Evolutionary conservation across 2,113 vertebrate genomes (phyloP), one percentile per base, ranked within the genome.

Genomic region (Pontoporia blainvillei): DNA sequence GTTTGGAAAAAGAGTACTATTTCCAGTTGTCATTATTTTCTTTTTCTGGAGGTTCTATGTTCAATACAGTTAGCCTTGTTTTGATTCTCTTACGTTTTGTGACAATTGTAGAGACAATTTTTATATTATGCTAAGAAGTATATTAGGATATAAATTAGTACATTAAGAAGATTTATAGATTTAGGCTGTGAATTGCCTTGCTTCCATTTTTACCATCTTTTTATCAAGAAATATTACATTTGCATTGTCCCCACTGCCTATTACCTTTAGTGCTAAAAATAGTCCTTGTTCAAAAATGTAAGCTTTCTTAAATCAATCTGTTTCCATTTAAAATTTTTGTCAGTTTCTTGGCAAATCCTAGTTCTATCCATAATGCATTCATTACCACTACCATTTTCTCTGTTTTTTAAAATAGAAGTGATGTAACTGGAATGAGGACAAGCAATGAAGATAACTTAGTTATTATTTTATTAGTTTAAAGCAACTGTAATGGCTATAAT

Each of bases 1-100:
- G 83, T 91, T 88, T 94, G 93, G 84, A 78, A 95, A 97, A 95
- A 52, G 46, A 90, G 27, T n/a, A 49, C 81, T 83, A 15, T 86
- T 96, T 95, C 86, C 44, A 96, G 79, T 90, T 78, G 59, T 92
- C 87, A 95, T 23, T 73, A 81, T 79, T 88, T 79, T 39, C 75
- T 72, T 36, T 84, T 79, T 69, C 7, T 95, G 49, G 54, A 78
- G 64, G 46, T 75, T 95, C 79, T 92, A 78, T 18, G 14, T 27
- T 93, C 39, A 82, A 8, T 59, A 75, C 78, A 84, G 49, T 81
- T 29, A 85, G 71, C 52, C 31, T 92, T 64, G 1, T 27, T 15
- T 75, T 59, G n/a, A 85, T 46, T 75, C 6, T 46, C 17, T 87
- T 78, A 25, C 13, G 44, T 66, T 75, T 86, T 88, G 41, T 69